These are phyloP conservation scores for Ceramica pisi DNA, from an alignment of 2,888 invertebrate species.

Conservation along the genomic window DNA sequence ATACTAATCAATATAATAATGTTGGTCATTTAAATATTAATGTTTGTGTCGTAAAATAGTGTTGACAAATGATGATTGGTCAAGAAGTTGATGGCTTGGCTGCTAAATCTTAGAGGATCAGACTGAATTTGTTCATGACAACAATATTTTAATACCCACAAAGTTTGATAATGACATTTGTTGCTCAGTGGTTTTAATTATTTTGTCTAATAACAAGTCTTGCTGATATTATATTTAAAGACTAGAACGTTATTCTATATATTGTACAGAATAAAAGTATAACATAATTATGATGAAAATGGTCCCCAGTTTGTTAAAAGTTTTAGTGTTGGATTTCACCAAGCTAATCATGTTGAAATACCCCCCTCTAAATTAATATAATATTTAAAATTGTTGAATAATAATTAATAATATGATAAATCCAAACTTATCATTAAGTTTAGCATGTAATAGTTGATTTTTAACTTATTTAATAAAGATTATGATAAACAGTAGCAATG, in stretches of 20 bases:
- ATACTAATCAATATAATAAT: constrained; percentile 60
- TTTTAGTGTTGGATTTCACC: constrained; percentile 24
- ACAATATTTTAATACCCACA: not conserved
- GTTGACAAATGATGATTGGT: not conserved
- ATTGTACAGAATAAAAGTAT: constrained; percentile 34
- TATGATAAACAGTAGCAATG: not conserved
- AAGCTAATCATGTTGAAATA: constrained; percentile 29
- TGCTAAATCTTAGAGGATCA: not conserved
- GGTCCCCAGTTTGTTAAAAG: constrained; percentile 3
- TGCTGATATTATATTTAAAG: not conserved
- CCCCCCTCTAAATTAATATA: constrained; percentile 14
- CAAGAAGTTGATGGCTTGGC: not conserved
- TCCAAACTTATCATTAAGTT: constrained; percentile 11
- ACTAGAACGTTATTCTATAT: constrained; percentile 16
- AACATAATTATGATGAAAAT: not conserved
- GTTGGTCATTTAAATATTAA: not conserved
- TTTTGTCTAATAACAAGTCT: not conserved
- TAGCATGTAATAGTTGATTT: not conserved
- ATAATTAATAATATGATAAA: not conserved
- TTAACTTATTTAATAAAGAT: constrained; percentile 4
- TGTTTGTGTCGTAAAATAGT: not conserved
- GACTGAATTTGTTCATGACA: not conserved
- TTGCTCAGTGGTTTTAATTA: not conserved
- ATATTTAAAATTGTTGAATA: constrained; percentile 18
- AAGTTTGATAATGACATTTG: not conserved